Evolutionary conservation across 2,888 invertebrate species (phyloP), one percentile per base, ranked within the genome.

Genomic region (Andrena haemorrhoa): DNA sequence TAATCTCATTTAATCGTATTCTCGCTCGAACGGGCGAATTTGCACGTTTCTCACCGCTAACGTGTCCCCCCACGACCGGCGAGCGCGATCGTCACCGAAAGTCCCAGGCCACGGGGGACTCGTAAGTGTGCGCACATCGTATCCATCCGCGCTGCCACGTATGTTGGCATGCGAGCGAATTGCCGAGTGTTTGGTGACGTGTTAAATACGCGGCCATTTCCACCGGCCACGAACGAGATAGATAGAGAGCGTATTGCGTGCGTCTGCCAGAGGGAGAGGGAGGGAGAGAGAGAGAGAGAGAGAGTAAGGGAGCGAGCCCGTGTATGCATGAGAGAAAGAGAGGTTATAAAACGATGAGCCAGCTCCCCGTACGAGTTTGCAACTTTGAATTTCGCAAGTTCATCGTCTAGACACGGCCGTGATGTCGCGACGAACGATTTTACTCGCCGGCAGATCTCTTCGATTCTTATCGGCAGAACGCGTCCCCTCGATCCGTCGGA

Each of bases 171-270:
- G 64, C 79, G 83, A 76, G 61, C 80, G 79, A 85, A 86, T 82
- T 83, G 79, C 86, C 70, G 81, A 88, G 86, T 88, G 90, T 87
- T 89, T 90, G 90, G 91, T 91, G 91, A 91, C 91, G 91, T 91
- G 91, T 90, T 89, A 83, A 90, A 88, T 70, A 85, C 88, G 85
- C 86, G 86, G 88, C 90, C 90, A 90, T 90, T 90, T 90, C 89
- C 86, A 83, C 74, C 74, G 84, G 81, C 56, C 81, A 70, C 74
- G 68, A 77, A 74, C 74, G 79, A 85, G 75, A 72, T 56, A 80
- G 75, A 72, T 56, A 80, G 64, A 81, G 68, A 70, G 74, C 41
- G 60, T 33, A 41, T 65, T 76, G 79, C 49, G 65, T 56, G 79
- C 47, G 35, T 26, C 29, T 64, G 3, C 12, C n/a, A 61, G 71